Evolutionary conservation across 2,797 vertebrate genomes (phyloP), one percentile per base, ranked within the genome.

Genomic region (Hephaestus fuliginosus): DNA sequence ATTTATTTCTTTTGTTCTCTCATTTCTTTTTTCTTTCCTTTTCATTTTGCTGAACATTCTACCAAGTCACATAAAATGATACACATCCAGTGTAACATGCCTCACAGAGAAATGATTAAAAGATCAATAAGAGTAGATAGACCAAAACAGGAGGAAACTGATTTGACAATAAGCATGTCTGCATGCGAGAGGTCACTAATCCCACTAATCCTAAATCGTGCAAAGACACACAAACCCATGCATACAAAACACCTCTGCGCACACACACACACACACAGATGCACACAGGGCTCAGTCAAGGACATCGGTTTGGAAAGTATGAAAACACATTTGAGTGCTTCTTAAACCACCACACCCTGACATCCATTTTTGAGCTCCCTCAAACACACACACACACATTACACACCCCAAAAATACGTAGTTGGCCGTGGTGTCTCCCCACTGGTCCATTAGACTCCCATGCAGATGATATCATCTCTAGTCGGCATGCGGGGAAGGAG

Each of bases 391-490:
- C 2, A 56, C 22, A 55, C 17, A 74, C 18, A 46, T 36, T 33
- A 72, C 5, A 77, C 44, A 17, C 30, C 0, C 15, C 30, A 33
- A 33, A 33, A 41, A 66, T 53, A 65, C 17, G 33, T 28, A 66
- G 70, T 28, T 83, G 74, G 69, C 80, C 66, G 68, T 33, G 46
- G 66, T 30, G 43, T 87, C 49, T 70, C 73, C 80, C 67, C 56
- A 70, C 73, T 60, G 80, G 66, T 83, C 72, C 51, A 70, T 74
- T 81, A 75, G 76, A 78, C 55, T 79, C 68, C 75, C 68, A 62
- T 77, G 65, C 82, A 87, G 79, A 86, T 80, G 81, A 91, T 89
- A 77, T 83, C 44, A 86, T 88, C 86, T 88, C 25, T 28, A 43
- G 65, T 75, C 51, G 20, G 67, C 69, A 64, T 74, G 70, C 44